Base-by-base conservation (phyloP, 2,797 vertebrate species). In the Lateolabrax maculatus region DNA sequence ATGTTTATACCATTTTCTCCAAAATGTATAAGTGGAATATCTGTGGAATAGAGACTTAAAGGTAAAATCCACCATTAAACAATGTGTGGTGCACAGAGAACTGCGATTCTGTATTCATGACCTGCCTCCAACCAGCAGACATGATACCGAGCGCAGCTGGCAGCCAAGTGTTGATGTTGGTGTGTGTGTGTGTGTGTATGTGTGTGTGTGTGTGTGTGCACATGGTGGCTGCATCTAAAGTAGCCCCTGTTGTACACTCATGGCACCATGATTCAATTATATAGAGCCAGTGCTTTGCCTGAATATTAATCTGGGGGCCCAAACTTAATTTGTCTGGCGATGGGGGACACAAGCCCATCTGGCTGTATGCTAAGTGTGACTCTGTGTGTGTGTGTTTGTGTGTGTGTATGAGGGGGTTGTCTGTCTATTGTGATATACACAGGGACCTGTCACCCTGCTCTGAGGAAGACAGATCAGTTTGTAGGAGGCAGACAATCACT, bases 241-340 rank as follows among this genome's bases (percentile, higher is more conserved):
- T 85, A 93, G 90, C 90, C 92, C 90, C 92, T 87, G 91, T 91
- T 91, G 92, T 90, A 93, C 90, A 92, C 90, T 95, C 92, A 86
- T 90, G 89, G 90, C 86, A 90, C 89, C 89, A 73, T 92, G 92
- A 95, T 94, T 93, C 91, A 92, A 94, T 95, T 94, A 94, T 87
- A 88, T 83, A 91, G 92, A 93, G 90, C 91, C 92, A 89, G 89
- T 92, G 93, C 91, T 94, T 93, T 93, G 92, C 87, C 89, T 94
- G 94, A 94, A 95, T 95, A 95, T 95, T 95, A 93, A 94, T 95
- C 90, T 92, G 85, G 87, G 89, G 90, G 90, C 88, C 92, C 90
- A 93, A 95, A 94, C 89, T 92, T 87, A 91, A 94, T 95, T 95
- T 94, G 94, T 94, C 93, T 93, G 92, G 92, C 84, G 74, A 90